Base-by-base conservation (phyloP, 1,140 invertebrate species). In the Bombus impatiens region DNA sequence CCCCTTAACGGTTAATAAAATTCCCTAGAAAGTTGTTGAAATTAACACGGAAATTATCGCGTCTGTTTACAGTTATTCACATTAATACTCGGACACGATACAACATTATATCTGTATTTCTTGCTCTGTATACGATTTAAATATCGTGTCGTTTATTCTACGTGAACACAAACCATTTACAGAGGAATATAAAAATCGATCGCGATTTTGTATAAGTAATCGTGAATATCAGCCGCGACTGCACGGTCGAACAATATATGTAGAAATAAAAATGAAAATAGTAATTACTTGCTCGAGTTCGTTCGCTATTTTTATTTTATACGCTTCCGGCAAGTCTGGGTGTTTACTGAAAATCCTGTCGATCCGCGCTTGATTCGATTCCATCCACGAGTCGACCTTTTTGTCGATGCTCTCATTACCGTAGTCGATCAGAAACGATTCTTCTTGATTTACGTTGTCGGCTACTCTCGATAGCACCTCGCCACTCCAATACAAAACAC, bases 371-470 rank as follows among this genome's bases (percentile, higher is more conserved):
- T n/a, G 81, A 37, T 87, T 75, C 32, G 35, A 74, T 47, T 75
- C 59, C 13, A 93, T 84, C 92, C 92, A 93, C 13, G 32, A 62
- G 12, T 91, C 87, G 25, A 93, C 62, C 42, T 93, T 93, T 13
- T 9, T 70, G 28, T 88, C 72, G 15, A 93, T 87, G 2, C 57
- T 88, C 15, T 86, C 68, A 0, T 88, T 78, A 15, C 89, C 81
- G 42, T 91, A 92, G 10, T 93, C 91, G 22, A 90, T 87, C 5
- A 92, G n/a, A n/a, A 93, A 92, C 0, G 89, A 88, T 37, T 92
- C 84, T 32, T 93, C 93, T 22, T 85, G 81, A 2, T 77, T 74
- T 59, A 93, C 80, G 28, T 90, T 92, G n/a, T 93, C 92, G 13
- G 90, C 82, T 1, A 92, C 87, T 53, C 84, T 85, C 0, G 92